Evolutionary conservation across 2,113 vertebrate genomes (phyloP).

Genomic region (Holacanthus passer): DNA sequence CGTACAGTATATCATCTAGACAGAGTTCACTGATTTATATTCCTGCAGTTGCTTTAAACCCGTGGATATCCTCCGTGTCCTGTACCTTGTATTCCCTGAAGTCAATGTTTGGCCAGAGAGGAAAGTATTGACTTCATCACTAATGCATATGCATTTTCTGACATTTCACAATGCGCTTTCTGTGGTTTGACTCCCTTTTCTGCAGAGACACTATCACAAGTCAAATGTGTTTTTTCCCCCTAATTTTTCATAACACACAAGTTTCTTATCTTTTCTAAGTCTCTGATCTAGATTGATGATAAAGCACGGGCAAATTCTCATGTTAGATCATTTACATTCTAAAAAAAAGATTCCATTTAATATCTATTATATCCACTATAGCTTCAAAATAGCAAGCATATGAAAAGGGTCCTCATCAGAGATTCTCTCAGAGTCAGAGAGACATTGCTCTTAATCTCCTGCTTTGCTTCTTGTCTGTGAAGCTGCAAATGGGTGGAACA

Average conservation of each 20-base stretch:
- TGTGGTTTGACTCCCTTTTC: constrained; percentile 2
- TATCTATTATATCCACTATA: constrained; percentile 24
- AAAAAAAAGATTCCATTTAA: constrained; percentile 48
- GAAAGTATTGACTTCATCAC: constrained; percentile 51
- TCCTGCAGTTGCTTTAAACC: constrained; percentile 27
- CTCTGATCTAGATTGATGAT: constrained; percentile 22
- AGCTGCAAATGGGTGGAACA: constrained; percentile 68
- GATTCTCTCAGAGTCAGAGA: constrained; percentile 47
- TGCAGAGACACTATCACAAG: constrained; percentile 22
- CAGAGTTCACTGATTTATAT: constrained; percentile 35
- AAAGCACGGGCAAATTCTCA: background rate
- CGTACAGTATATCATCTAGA: background rate
- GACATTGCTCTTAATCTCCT: constrained; percentile 64
- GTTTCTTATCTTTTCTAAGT: background rate
- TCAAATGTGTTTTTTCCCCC: background rate
- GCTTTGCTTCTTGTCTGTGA: constrained; percentile 58
- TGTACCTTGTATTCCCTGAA: constrained; percentile 39
- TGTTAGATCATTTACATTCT: constrained; percentile 27
- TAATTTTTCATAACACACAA: background rate
- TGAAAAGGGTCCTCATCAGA: constrained; percentile 52
- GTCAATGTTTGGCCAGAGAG: constrained; percentile 44
- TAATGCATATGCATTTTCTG: constrained; percentile 60
- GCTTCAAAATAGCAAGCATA: constrained; percentile 32
- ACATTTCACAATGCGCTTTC: constrained; percentile 46
- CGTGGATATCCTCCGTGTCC: constrained; percentile 11